phyloP scores from a whole-genome alignment of 1,140 invertebrate genomes.

The Caerostris darwini region DNA sequence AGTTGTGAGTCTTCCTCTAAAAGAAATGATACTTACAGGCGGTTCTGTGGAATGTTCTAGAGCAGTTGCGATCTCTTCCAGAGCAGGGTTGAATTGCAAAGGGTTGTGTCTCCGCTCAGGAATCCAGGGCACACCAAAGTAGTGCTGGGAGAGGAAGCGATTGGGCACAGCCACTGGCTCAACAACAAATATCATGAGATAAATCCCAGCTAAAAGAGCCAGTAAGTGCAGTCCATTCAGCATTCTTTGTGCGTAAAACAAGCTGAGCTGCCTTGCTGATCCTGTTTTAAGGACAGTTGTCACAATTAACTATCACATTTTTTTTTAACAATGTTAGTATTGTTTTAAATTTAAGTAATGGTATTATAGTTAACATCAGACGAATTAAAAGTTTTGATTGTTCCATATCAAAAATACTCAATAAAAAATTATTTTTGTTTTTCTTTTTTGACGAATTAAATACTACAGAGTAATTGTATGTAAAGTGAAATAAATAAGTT shows the following conservation, averaged over 20 bases:
- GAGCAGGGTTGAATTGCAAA: neutral
- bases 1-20: neutral
- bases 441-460: too few species aligned
- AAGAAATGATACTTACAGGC: neutral
- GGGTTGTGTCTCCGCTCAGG: slow-evolving; percentile 44
- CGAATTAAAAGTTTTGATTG: too few species aligned
- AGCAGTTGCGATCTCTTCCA: neutral
- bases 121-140: slow-evolving; percentile 69
- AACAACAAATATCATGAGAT: slow-evolving; percentile 77
- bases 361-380: neutral
- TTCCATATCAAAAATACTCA: too few species aligned
- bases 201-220: slow-evolving; percentile 67
- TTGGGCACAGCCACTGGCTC: slow-evolving; percentile 72
- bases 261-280: slow-evolving; percentile 48
- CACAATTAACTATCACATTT: slow-evolving; percentile 13
- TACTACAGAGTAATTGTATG: too few species aligned
- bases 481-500: neutral
- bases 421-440: too few species aligned
- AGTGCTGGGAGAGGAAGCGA: slow-evolving; percentile 48
- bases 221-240: slow-evolving; percentile 63
- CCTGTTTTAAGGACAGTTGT: slow-evolving; percentile 56
- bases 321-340: neutral
- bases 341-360: neutral
- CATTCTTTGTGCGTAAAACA: slow-evolving; percentile 60
- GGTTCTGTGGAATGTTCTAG: neutral